Evolutionary conservation across 2,113 vertebrate species (phyloP).

Genomic region (Struthio camelus): DNA sequence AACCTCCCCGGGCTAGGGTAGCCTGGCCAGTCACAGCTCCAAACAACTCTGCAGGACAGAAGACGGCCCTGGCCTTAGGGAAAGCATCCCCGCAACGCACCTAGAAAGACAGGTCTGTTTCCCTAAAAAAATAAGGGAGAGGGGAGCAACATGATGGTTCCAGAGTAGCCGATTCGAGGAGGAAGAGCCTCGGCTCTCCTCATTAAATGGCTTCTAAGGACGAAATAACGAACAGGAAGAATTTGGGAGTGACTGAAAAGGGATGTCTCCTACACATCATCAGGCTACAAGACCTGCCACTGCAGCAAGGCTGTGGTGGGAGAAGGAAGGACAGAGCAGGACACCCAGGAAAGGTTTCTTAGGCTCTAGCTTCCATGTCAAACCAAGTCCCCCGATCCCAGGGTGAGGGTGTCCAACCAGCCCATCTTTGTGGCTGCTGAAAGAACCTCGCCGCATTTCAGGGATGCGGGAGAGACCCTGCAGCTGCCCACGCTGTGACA

Average conservation of each 20-base stretch:
- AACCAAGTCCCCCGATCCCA: neutral
- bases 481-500: too few species aligned
- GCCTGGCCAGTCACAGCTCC: too few species aligned
- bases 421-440: too few species aligned
- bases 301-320: neutral
- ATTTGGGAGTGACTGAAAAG: neutral
- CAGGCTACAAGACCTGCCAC: neutral
- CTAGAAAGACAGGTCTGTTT: neutral
- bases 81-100: fast-evolving
- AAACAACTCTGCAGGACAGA: too few species aligned
- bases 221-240: neutral
- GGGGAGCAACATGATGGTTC: neutral
- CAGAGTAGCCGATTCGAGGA: fast-evolving
- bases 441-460: too few species aligned
- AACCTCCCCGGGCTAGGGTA: too few species aligned
- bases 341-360: neutral
- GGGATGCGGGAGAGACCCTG: too few species aligned
- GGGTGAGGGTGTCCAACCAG: too few species aligned
- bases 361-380: neutral
- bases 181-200: neutral
- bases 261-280: neutral
- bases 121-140: neutral
- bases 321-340: neutral
- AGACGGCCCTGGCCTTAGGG: fast-evolving
- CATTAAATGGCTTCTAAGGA: fast-evolving